Base-by-base conservation (phyloP, 2,113 vertebrate species). In the Antigone vipio region DNA sequence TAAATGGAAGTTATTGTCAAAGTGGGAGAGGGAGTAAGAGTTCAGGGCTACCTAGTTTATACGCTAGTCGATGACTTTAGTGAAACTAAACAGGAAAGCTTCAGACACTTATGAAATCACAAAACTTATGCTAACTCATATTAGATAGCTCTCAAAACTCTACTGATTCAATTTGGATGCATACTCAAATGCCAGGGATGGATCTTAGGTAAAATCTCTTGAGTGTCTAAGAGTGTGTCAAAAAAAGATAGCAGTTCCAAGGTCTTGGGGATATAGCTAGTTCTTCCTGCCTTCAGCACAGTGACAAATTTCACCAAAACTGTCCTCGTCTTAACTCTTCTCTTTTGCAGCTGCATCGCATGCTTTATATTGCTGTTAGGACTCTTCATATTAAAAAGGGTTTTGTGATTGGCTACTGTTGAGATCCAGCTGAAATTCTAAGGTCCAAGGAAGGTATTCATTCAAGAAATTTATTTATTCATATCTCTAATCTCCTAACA, bases 1-100 rank as follows among this genome's bases (percentile, higher is more conserved):
- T 94, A 97, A 96, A 95, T 71, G 74, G 78, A 88, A 93, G 34
- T 84, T 89, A 56, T 93, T 94, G 91, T 86, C 68, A 63, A 50
- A 64, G 52, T 64, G 64, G 44, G 52, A 84, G 60, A 81, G 94
- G 78, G 87, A 64, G 44, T 35, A 71, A 76, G 93, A 90, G 94
- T 93, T 92, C 94, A 91, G 77, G 85, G 89, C 47, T 75, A 64
- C 73, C 58, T 59, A 9, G 4, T 87, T 95, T 72, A 34, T 82
- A 12, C 35, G 55, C 38, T 71, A 5, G 45, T 55, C 91, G 95
- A 67, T 80, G 38, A 45, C 30, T 91, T 76, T 20, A 92, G 74
- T 66, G 77, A 79, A 92, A 88, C 71, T 85, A 30, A 89, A 53
- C 26, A 82, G 38, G 55, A 92, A 77, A 83, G 30, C 44, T 92